A percentile compares a stretch with the other conserved stretches of the same genome.
phyloP scores from a whole-genome alignment of 2,888 invertebrate species.

The Lasioglossum lativentre region DNA sequence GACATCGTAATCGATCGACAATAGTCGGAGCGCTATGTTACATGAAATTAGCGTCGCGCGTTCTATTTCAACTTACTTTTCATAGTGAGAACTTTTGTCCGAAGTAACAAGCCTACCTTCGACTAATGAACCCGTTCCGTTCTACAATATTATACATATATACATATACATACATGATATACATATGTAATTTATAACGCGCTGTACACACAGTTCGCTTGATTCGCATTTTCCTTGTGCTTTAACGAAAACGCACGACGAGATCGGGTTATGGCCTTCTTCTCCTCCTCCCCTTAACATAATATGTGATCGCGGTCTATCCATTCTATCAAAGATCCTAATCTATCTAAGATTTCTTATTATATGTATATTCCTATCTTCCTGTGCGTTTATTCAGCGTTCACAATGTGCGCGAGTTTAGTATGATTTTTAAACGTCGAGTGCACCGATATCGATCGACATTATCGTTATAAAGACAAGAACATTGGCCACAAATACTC shows the following conservation, averaged over 20 bases:
- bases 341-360: background rate
- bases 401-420: background rate
- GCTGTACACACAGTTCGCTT: slow-evolving; percentile 8
- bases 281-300: background rate
- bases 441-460: slow-evolving; percentile 15
- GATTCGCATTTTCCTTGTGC: background rate
- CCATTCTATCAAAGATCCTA: background rate
- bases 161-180: background rate
- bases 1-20: slow-evolving; percentile 28
- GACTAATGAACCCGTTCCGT: background rate
- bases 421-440: slow-evolving; percentile 2
- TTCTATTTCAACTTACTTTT: slow-evolving; percentile 19
- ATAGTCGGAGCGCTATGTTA: slow-evolving; percentile 40
- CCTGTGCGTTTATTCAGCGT: background rate
- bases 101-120: slow-evolving; percentile 17
- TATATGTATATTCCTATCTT: background rate
- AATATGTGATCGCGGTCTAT: background rate
- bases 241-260: background rate
- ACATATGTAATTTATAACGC: slow-evolving; percentile 11
- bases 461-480: background rate
- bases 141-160: slow-evolving; percentile 5
- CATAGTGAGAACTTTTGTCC: slow-evolving; percentile 12
- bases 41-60: background rate
- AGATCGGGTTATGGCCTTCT: background rate
- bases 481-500: background rate